Conservation (phyloP, 1,140 invertebrate species). For the Aphelinus certus region DNA sequence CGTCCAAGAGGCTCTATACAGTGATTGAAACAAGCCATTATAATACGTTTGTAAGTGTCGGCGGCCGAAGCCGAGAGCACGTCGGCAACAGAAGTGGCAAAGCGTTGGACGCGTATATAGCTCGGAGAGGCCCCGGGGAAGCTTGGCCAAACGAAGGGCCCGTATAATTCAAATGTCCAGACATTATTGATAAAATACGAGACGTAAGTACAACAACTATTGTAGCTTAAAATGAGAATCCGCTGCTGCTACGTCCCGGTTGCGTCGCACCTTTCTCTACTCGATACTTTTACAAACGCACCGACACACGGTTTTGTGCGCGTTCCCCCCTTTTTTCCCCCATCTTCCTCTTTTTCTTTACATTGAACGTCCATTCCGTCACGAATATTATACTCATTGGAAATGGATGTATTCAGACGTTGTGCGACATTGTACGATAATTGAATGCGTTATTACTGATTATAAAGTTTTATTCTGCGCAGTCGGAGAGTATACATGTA, state of each 20-base stretch:
- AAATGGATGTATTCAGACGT: too few species aligned
- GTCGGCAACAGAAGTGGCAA: too few species aligned
- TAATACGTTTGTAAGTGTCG: too few species aligned
- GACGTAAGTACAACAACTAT: slow-evolving; percentile 66
- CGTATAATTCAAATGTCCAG: slow-evolving; percentile 47
- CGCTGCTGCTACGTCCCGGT: slow-evolving; percentile 60
- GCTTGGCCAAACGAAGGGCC: slow-evolving; percentile 13
- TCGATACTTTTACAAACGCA: background rate
- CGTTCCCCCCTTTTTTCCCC: background rate
- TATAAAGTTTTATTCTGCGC: too few species aligned
- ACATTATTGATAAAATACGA: slow-evolving; percentile 61
- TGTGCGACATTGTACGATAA: too few species aligned
- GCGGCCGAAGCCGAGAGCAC: too few species aligned
- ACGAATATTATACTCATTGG: too few species aligned
- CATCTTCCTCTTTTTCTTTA: background rate
- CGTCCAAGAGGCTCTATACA: background rate
- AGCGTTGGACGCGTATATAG: too few species aligned
- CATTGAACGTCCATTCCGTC: background rate
- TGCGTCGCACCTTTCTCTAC: background rate
- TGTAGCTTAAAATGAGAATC: slow-evolving; percentile 64
- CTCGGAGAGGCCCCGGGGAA: slow-evolving; percentile 6
- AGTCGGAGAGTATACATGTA: too few species aligned
- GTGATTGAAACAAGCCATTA: slow-evolving; percentile 24
- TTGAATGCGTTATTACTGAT: too few species aligned
- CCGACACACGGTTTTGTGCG: too few species aligned